Percentiles rank a stretch among this genome's conserved stretches.
phyloP scores from a whole-genome alignment of 1,140 invertebrate species.

The Calephelis nemesis region DNA sequence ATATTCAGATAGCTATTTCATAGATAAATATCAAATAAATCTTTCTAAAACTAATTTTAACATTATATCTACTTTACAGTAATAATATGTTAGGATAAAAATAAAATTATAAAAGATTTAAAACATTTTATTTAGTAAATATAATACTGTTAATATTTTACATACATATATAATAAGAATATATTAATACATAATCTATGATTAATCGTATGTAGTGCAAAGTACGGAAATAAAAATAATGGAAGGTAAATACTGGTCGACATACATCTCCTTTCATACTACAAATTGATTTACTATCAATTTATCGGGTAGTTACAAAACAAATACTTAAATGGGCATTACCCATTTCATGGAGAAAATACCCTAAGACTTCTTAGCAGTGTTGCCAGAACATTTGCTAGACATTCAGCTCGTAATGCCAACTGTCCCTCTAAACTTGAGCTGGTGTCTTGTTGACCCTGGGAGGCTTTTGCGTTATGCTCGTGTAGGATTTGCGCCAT shows the following conservation, averaged over 20 bases:
- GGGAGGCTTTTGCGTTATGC: constrained; percentile 62
- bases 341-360: constrained; percentile 83
- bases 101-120: constrained; percentile 15
- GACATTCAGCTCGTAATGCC: constrained; percentile 86
- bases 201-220: neutral
- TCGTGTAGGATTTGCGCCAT: constrained; percentile 78
- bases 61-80: neutral
- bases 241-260: constrained; percentile 18
- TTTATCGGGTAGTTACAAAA: constrained; percentile 7
- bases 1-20: neutral
- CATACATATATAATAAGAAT: constrained; percentile 2
- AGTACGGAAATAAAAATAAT: constrained; percentile 15
- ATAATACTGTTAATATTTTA: constrained; percentile 15
- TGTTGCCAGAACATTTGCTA: constrained; percentile 90
- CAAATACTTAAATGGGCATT: constrained; percentile 1
- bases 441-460: constrained; percentile 59
- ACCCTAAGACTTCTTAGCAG: constrained; percentile 89
- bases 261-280: constrained; percentile 14
- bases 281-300: constrained; percentile 3
- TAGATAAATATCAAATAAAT: constrained; percentile 12
- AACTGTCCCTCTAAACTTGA: constrained; percentile 82
- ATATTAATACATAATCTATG: constrained; percentile 8
- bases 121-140: constrained; percentile 6
- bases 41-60: constrained; percentile 2
- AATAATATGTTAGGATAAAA: constrained; percentile 1